phyloP scores from a whole-genome alignment of 2,113 vertebrate genomes.

The Nestor notabilis region DNA sequence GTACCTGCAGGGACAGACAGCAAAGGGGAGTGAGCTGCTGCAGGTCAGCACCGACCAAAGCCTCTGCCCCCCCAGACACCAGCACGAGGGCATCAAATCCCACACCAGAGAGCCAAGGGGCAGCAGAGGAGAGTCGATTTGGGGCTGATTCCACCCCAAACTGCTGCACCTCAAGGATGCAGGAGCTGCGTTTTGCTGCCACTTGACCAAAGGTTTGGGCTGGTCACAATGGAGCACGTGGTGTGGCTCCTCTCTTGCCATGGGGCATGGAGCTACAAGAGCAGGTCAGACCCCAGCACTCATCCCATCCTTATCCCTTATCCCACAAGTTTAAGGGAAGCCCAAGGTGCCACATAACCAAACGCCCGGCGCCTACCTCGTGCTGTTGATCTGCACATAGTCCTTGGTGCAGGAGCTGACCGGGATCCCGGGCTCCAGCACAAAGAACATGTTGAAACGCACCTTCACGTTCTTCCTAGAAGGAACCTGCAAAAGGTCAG shows the following conservation, averaged over 20 bases:
- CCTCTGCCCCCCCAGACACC: neutral
- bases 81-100: neutral
- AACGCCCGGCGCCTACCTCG: slow-evolving; percentile 72
- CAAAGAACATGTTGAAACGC: slow-evolving; percentile 82
- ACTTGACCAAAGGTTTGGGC: neutral
- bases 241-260: neutral
- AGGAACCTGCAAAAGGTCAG: slow-evolving; percentile 80
- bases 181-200: neutral
- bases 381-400: slow-evolving; percentile 82
- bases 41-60: neutral
- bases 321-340: neutral
- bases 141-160: neutral
- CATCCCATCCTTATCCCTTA: neutral
- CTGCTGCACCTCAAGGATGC: neutral
- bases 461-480: slow-evolving; percentile 79
- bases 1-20: slow-evolving; percentile 64
- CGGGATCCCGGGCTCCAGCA: slow-evolving; percentile 67
- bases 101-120: no score
- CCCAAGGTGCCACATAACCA: rapidly evolving
- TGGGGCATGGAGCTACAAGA: rapidly evolving
- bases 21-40: neutral
- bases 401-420: slow-evolving; percentile 81
- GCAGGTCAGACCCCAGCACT: neutral
- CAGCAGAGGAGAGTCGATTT: neutral
- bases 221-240: neutral